These are phyloP conservation scores for Lasius fuliginosus DNA, from an alignment of 2,888 invertebrate species.

Conservation along the genomic window DNA sequence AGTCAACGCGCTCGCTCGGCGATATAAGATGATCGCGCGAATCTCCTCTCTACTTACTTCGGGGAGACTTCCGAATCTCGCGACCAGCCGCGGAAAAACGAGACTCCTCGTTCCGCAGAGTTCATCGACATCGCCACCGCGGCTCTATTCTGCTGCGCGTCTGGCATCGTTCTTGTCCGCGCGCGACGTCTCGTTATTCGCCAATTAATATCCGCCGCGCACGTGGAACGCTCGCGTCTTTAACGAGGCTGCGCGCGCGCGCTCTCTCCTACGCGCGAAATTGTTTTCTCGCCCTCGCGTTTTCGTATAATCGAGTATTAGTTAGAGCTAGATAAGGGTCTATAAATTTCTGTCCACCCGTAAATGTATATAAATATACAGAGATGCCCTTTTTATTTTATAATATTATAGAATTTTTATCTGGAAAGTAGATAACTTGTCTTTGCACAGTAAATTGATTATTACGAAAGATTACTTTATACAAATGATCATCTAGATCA, in stretches of 20 bases:
- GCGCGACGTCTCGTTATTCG: constrained; percentile 18
- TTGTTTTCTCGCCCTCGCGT: not conserved
- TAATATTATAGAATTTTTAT: no score
- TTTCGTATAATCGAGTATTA: not conserved
- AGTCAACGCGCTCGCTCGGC: constrained; percentile 15
- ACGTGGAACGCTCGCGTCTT: constrained; percentile 28
- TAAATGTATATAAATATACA: no score
- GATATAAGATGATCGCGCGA: constrained; percentile 11
- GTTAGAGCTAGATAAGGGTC: not conserved
- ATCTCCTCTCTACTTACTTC: not conserved
- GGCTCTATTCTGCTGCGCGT: constrained; percentile 1
- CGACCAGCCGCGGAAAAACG: constrained; percentile 32
- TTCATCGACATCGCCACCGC: constrained; percentile 31
- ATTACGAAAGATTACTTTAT: no score
- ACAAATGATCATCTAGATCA: no score
- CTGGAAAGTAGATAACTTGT: no score
- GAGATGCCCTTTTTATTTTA: no score
- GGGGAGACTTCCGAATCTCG: constrained; percentile 1
- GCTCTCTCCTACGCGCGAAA: not conserved
- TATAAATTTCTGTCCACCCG: not conserved
- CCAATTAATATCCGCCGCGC: constrained; percentile 34
- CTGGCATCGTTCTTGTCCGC: constrained; percentile 24
- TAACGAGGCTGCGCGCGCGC: not conserved
- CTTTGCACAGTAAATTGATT: no score
- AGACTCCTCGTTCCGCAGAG: constrained; percentile 36